Conservation (phyloP, 1,140 invertebrate genomes). For the Homalodisca vitripennis region DNA sequence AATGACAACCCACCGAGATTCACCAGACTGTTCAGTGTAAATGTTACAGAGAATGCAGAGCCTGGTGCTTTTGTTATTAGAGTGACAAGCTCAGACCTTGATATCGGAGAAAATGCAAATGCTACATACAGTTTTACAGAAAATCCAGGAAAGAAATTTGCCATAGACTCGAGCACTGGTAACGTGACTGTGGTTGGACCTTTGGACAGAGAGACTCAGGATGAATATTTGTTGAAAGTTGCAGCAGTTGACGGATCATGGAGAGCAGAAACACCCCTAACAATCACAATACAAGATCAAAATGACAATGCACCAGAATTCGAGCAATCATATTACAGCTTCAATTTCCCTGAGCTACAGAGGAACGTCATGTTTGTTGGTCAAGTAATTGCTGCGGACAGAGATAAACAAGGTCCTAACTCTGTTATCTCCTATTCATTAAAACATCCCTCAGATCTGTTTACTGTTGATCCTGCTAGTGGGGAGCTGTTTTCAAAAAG, state of each 20-base stretch:
- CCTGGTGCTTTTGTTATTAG: constrained; percentile 89
- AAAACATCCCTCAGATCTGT: constrained; percentile 86
- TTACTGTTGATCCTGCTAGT: constrained; percentile 85
- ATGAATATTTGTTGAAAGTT: constrained; percentile 88
- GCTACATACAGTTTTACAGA: constrained; percentile 86
- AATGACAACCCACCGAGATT: constrained; percentile 96
- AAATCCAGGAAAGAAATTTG: constrained; percentile 85
- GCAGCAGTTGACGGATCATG: constrained; percentile 85
- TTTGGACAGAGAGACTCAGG: constrained; percentile 84
- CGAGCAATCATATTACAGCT: constrained; percentile 81
- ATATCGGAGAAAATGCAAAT: constrained; percentile 84
- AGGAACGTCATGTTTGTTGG: constrained; percentile 77
- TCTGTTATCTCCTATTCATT: constrained; percentile 90
- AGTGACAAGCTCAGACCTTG: constrained; percentile 88
- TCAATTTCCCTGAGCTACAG: constrained; percentile 87
- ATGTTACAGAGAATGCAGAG: constrained; percentile 93
- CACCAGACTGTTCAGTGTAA: constrained; percentile 87
- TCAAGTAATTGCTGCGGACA: constrained; percentile 83
- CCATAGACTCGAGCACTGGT: constrained; percentile 82
- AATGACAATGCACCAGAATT: constrained; percentile 95
- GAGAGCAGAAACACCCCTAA: constrained; percentile 83
- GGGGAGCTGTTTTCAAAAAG: constrained; percentile 88
- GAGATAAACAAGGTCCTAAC: constrained; percentile 92
- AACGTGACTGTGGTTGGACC: constrained; percentile 86
- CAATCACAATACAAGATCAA: constrained; percentile 91